Evolutionary conservation across 2,113 vertebrate species (phyloP).

Genomic region (Sinocyclocheilus maitianheensis): DNA sequence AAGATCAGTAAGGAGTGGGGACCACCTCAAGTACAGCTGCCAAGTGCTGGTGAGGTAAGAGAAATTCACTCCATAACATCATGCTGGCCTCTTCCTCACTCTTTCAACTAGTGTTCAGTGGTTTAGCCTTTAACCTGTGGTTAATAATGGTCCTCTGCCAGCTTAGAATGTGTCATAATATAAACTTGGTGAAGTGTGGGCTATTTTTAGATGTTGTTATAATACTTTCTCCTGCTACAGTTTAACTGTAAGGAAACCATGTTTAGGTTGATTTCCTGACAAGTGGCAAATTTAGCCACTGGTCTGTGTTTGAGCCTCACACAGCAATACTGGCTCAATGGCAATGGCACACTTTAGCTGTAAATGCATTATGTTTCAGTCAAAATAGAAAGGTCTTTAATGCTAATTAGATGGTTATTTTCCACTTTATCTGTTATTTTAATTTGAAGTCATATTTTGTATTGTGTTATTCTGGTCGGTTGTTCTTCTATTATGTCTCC

Average conservation of each 20-base stretch:
- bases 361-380: neutral
- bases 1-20: slow-evolving; percentile 70
- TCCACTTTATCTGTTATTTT: neutral
- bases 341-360: neutral
- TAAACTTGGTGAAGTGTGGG: neutral
- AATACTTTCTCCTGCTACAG: neutral
- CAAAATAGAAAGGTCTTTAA: neutral
- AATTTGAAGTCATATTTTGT: neutral
- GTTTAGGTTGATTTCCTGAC: neutral
- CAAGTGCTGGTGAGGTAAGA: slow-evolving; percentile 67
- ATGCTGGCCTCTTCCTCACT: neutral
- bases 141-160: neutral
- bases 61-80: neutral
- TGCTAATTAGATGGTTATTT: neutral
- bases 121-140: neutral
- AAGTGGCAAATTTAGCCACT: neutral
- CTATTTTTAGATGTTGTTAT: neutral
- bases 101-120: neutral
- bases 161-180: neutral
- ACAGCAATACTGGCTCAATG: neutral
- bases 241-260: neutral
- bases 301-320: neutral
- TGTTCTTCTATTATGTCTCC: slow-evolving; percentile 27
- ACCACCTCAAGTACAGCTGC: slow-evolving; percentile 61
- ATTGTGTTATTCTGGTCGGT: neutral